phyloP scores from a whole-genome alignment of 2,888 invertebrate species.

The Pemphredon lugubris region DNA sequence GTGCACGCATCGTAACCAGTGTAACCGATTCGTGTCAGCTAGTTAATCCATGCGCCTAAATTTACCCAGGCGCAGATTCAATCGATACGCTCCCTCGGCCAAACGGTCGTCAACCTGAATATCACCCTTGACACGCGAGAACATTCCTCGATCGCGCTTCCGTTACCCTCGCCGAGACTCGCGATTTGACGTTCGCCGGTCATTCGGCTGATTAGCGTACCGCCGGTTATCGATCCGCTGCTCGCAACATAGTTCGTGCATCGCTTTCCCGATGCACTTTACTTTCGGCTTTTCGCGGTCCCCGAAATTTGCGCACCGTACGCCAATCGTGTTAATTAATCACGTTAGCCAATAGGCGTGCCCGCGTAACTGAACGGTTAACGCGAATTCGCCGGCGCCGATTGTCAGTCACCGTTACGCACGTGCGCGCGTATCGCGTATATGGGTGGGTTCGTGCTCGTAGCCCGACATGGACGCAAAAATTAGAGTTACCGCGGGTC shows the following conservation, averaged over 20 bases:
- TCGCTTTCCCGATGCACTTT: constrained; percentile 35
- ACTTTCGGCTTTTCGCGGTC: constrained; percentile 40
- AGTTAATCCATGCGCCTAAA: constrained; percentile 12
- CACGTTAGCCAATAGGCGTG: constrained; percentile 39
- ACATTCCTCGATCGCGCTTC: constrained; percentile 18
- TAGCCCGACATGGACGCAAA: too few species aligned
- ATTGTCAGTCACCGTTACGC: background rate
- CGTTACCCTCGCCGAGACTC: constrained; percentile 11
- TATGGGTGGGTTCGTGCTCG: too few species aligned
- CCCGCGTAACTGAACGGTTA: constrained; percentile 2
- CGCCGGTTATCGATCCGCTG: constrained; percentile 37
- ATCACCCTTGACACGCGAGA: background rate
- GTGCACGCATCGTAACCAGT: background rate
- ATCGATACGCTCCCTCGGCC: background rate
- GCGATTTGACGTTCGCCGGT: constrained; percentile 38
- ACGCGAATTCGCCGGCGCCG: background rate
- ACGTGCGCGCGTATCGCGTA: too few species aligned
- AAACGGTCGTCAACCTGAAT: background rate
- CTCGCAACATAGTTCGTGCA: constrained; percentile 35
- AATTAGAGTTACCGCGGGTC: too few species aligned
- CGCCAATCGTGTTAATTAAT: constrained; percentile 54
- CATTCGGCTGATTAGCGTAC: constrained; percentile 47
- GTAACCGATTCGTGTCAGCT: too few species aligned
- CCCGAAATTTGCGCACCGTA: constrained; percentile 15
- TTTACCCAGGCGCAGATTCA: constrained; percentile 2